Evolutionary conservation across 2,113 vertebrate species (phyloP).

Genomic region (Cathartes aura): DNA sequence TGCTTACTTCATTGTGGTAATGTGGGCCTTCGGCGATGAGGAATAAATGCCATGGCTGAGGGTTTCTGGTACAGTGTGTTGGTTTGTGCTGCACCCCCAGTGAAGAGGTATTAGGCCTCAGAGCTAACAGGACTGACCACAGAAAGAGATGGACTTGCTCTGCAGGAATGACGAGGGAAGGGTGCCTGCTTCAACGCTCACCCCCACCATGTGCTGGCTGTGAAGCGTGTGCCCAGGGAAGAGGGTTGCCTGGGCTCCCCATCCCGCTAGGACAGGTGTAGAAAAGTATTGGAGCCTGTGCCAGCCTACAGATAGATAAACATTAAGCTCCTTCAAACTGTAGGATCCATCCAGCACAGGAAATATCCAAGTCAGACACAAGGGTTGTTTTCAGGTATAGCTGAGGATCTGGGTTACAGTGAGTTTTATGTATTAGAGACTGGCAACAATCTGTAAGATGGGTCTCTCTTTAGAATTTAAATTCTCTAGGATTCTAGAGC

Average conservation of each 20-base stretch:
- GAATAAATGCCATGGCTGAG: background rate
- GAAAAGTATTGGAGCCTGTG: background rate
- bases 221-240: background rate
- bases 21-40: background rate
- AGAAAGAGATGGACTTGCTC: background rate
- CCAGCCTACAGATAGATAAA: background rate
- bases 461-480: background rate
- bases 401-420: background rate
- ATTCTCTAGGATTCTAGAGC: background rate
- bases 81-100: background rate
- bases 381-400: background rate
- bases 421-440: background rate
- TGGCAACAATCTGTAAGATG: background rate
- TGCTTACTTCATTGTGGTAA: background rate
- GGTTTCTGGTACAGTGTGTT: background rate
- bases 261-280: background rate
- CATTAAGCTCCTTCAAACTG: background rate
- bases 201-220: background rate
- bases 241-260: background rate
- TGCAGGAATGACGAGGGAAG: background rate
- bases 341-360: background rate
- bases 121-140: background rate
- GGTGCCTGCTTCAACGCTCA: background rate
- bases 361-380: background rate
- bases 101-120: background rate